These are phyloP conservation scores for Andrena camellia DNA, from an alignment of 2,888 invertebrate genomes.

Conservation along the genomic window DNA sequence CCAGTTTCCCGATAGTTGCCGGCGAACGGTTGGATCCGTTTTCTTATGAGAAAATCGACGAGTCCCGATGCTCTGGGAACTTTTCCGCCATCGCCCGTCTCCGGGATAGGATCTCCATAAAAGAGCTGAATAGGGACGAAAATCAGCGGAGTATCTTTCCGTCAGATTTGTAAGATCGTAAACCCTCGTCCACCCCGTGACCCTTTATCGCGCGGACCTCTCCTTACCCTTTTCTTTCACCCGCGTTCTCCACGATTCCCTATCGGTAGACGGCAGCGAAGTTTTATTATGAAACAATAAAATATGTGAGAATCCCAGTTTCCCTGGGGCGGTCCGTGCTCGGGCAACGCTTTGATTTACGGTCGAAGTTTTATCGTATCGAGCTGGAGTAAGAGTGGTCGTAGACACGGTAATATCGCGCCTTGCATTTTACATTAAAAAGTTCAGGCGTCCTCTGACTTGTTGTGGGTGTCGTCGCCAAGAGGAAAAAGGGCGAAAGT, in stretches of 20 bases:
- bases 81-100: constrained; percentile 48
- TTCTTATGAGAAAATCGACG: constrained; percentile 50
- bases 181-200: constrained; percentile 58
- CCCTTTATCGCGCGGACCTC: constrained; percentile 42
- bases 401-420: constrained; percentile 77
- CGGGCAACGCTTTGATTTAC: constrained; percentile 79
- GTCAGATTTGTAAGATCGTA: constrained; percentile 80
- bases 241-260: constrained; percentile 39
- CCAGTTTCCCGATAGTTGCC: constrained; percentile 36
- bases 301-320: constrained; percentile 78
- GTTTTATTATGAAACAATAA: constrained; percentile 84
- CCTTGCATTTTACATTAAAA: constrained; percentile 82
- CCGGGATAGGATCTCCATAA: constrained; percentile 50
- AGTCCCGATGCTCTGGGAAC: constrained; percentile 46
- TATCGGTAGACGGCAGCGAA: constrained; percentile 73
- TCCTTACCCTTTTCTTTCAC: constrained; percentile 38
- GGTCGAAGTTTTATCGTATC: constrained; percentile 81
- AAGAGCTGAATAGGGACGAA: constrained; percentile 63
- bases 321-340: constrained; percentile 41
- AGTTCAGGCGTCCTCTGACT: constrained; percentile 74
- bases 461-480: constrained; percentile 51
- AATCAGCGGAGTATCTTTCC: constrained; percentile 72
- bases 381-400: constrained; percentile 62
- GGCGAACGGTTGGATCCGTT: constrained; percentile 29
- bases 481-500: constrained; percentile 18